Evolutionary conservation across 2,113 vertebrate genomes (phyloP).

Genomic region (Pungitius pungitius): DNA sequence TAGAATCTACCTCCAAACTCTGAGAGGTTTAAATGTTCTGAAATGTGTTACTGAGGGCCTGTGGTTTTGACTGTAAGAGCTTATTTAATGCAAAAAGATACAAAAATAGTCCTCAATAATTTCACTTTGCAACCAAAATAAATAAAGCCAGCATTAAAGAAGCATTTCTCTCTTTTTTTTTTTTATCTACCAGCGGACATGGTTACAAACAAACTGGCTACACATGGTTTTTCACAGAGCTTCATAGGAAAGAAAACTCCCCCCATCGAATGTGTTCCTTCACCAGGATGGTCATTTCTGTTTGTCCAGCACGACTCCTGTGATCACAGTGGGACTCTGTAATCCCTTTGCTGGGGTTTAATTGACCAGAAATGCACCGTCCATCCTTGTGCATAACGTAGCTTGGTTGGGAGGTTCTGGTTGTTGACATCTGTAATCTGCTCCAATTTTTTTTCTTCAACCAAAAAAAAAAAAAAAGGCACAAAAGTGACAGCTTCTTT

Average conservation of each 20-base stretch:
- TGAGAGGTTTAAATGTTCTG: conserved; percentile 10
- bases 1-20: conserved; percentile 2
- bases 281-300: conserved; percentile 30
- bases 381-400: conserved; percentile 41
- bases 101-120: conserved; percentile 59
- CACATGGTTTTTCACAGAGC: conserved; percentile 51
- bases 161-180: not conserved
- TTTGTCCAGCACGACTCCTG: conserved; percentile 24
- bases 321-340: conserved; percentile 3
- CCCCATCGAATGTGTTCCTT: conserved; percentile 51
- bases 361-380: conserved; percentile 38
- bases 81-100: conserved; percentile 27
- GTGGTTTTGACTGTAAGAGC: conserved; percentile 46
- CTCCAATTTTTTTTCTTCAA: conserved; percentile 7
- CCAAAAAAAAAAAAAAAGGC: conserved; percentile 47
- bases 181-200: conserved; percentile 36
- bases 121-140: conserved; percentile 76
- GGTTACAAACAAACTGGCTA: conserved; percentile 41
- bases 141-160: conserved; percentile 72
- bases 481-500: conserved; percentile 45
- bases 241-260: conserved; percentile 40
- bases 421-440: conserved; percentile 43
- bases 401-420: conserved; percentile 52
- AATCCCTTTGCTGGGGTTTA: conserved; percentile 39
- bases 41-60: conserved; percentile 25